Evolutionary conservation across 2,113 vertebrate genomes (phyloP).

Genomic region (Lophius piscatorius): DNA sequence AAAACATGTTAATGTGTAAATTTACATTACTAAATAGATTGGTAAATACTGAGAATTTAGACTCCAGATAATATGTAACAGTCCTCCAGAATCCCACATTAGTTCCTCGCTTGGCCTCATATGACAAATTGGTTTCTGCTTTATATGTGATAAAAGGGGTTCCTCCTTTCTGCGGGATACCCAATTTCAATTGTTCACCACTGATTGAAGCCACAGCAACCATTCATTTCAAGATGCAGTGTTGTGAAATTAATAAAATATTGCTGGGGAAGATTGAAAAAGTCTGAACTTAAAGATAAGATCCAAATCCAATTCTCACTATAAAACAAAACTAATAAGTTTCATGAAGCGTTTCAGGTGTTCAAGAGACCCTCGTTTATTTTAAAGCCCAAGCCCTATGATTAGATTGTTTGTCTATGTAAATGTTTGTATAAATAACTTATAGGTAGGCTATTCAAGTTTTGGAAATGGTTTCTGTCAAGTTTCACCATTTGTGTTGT

Average conservation of each 20-base stretch:
- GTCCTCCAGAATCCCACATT: conserved; percentile 15
- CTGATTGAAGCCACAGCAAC: conserved; percentile 40
- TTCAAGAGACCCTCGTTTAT: too few species aligned
- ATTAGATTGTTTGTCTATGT: too few species aligned
- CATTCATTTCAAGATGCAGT: conserved; percentile 63
- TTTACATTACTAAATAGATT: background rate
- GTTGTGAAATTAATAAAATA: conserved; percentile 41
- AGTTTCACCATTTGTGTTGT: background rate
- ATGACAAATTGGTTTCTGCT: conserved; percentile 40
- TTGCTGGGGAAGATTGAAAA: conserved; percentile 18
- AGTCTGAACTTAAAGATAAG: background rate
- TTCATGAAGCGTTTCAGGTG: background rate
- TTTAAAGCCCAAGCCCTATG: background rate
- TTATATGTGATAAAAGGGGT: conserved; percentile 11
- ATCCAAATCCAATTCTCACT: conserved; percentile 12
- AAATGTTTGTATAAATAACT: background rate
- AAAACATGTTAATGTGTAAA: background rate
- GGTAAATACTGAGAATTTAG: conserved; percentile 1
- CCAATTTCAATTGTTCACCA: conserved; percentile 44
- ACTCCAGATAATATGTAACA: conserved; percentile 8
- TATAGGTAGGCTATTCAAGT: background rate
- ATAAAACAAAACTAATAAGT: background rate
- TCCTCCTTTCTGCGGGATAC: conserved; percentile 36
- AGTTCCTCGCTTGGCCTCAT: conserved; percentile 14
- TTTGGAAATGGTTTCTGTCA: background rate